These are phyloP conservation scores for Blastomussa wellsi DNA, from an alignment of 92 coral and sea anemone species.

Conservation along the genomic window DNA sequence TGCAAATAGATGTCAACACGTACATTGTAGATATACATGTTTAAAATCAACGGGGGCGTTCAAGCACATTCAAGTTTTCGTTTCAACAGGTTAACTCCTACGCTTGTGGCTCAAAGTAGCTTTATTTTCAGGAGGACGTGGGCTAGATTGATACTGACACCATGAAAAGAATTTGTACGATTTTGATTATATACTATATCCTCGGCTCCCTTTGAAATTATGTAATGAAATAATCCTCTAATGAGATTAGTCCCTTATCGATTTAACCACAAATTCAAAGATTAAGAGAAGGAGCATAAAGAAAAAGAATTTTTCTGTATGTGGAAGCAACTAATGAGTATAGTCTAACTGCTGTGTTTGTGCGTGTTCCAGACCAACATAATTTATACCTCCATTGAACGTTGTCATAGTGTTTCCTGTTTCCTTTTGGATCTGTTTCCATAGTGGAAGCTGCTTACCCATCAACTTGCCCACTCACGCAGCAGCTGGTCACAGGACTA, in stretches of 20 bases:
- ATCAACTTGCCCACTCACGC: background rate
- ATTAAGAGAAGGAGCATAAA: background rate
- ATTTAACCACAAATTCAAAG: background rate
- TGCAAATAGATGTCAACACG: background rate
- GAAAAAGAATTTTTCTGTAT: no score
- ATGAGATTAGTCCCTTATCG: background rate
- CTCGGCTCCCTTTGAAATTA: background rate
- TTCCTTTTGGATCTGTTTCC: background rate
- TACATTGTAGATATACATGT: background rate
- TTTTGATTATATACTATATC: background rate
- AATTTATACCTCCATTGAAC: background rate
- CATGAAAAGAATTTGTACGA: background rate
- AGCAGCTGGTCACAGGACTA: background rate
- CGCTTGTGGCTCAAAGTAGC: background rate
- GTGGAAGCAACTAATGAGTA: background rate
- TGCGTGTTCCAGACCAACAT: background rate
- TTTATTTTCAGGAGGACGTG: constrained; percentile 6
- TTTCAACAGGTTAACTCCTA: constrained; percentile 15
- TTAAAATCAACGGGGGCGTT: constrained; percentile 6
- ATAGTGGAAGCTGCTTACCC: background rate
- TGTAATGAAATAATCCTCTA: background rate
- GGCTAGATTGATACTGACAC: background rate
- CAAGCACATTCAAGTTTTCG: constrained; percentile 13
- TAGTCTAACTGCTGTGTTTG: background rate
- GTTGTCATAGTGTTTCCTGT: background rate